Evolutionary conservation across 2,888 invertebrate species (phyloP).

Genomic region (Carterocephalus palaemon): DNA sequence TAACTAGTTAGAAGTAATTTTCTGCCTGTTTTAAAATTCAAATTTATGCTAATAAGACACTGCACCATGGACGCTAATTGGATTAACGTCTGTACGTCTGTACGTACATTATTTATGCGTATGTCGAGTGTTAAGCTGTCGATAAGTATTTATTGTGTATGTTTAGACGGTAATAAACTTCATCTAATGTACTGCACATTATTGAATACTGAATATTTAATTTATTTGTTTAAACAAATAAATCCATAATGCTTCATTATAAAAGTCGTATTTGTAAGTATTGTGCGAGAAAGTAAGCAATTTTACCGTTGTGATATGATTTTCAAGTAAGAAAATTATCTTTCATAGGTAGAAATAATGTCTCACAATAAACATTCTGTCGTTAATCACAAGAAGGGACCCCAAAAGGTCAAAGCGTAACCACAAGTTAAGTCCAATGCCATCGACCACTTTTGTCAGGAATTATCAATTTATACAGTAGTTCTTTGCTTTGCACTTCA

Average conservation of each 20-base stretch:
- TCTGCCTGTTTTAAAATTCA: constrained; percentile 64
- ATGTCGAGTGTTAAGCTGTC: constrained; percentile 35
- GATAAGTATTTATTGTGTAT: constrained; percentile 33
- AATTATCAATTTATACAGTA: no score
- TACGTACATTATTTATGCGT: constrained; percentile 32
- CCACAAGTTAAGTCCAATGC: neutral
- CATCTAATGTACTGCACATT: constrained; percentile 1
- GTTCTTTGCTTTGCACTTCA: constrained; percentile 8
- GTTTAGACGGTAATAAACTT: constrained; percentile 15
- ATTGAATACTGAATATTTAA: constrained; percentile 2
- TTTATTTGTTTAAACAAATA: neutral
- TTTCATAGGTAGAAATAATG: no score
- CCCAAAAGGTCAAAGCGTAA: no score
- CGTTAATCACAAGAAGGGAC: no score
- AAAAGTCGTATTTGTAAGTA: no score
- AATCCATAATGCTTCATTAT: no score
- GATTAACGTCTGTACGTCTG: constrained; percentile 51
- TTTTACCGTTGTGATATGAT: no score
- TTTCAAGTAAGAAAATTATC: no score
- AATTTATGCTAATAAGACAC: constrained; percentile 70
- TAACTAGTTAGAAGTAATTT: constrained; percentile 54
- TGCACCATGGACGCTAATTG: constrained; percentile 59
- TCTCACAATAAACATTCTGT: no score
- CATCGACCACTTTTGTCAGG: neutral
- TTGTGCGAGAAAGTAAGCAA: no score